Base-by-base conservation (phyloP, 2,113 vertebrate species). In the Athene cunicularia region DNA sequence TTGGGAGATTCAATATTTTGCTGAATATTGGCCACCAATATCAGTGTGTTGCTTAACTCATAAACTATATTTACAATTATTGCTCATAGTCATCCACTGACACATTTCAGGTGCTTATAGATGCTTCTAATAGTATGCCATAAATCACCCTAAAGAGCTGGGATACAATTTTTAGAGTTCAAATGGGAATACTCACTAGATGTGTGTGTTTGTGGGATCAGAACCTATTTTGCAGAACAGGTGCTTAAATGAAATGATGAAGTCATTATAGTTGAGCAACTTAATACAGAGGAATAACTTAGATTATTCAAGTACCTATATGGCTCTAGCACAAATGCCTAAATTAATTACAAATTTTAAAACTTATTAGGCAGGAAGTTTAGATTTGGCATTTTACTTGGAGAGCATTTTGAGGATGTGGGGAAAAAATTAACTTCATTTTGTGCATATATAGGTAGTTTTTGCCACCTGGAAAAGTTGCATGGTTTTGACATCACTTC, bases 201-300 rank as follows among this genome's bases (percentile, higher is more conserved):
- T 85, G 71, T 93, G 91, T 80, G 73, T 94, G 62, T 85, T 95
- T 88, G 86, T 35, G 93, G 94, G 86, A 96, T 91, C 95, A 85
- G 93, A 89, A 95, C 95, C 94, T 85, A 62, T 91, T 97, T 97
- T 95, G 88, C 97, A 97, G 96, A 96, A 85, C 95, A 97, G 95
- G 96, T 97, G 97, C 83, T 95, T 97, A 96, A 95, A 93, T 89
- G 73, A 92, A 95, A 97, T 89, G 72, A 93, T 95, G 97, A 97
- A 94, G 93, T 96, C 94, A 92, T 93, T 96, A 92, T 12, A 72
- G 73, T 24, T 89, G 88, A 89, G 80, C 83, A 96, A 95, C 83
- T 96, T 97, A 94, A 96, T 97, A 80, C 68, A 89, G 88, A 94
- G 88, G 66, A 96, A 95, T 79, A 92, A 30, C 70, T 95, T n/a